These are phyloP conservation scores for Muscidifurax raptorellus DNA, from an alignment of 1,140 invertebrate genomes.

Conservation along the genomic window DNA sequence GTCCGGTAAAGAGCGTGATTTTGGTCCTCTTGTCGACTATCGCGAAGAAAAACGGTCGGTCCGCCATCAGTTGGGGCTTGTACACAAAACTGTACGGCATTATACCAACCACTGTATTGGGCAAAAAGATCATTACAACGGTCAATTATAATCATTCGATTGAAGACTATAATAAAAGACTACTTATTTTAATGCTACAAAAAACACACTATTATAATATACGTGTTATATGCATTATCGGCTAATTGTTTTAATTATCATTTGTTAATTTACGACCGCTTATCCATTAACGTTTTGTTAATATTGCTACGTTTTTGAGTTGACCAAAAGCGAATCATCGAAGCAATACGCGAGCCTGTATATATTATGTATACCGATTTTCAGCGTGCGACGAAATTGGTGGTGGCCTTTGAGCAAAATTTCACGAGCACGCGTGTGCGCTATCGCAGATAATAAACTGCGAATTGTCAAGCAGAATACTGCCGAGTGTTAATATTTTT, in stretches of 20 bases:
- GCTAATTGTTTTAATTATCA: background rate
- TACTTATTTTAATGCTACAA: background rate
- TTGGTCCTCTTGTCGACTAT: constrained; percentile 22
- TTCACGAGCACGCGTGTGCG: no score
- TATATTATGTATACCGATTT: no score
- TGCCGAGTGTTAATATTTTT: background rate
- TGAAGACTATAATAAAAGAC: background rate
- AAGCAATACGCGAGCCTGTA: no score
- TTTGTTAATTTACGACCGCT: background rate
- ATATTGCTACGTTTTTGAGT: no score
- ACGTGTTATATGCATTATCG: no score
- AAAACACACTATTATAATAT: background rate
- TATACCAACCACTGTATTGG: background rate
- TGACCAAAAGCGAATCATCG: no score
- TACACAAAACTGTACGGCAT: background rate
- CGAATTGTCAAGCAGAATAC: background rate
- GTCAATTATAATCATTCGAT: background rate
- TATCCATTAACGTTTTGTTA: background rate
- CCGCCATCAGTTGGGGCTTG: constrained; percentile 33
- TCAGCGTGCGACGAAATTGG: no score
- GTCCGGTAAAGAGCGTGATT: constrained; percentile 33
- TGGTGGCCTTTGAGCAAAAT: no score
- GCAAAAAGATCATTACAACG: background rate
- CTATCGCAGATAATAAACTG: background rate
- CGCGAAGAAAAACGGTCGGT: constrained; percentile 49